A percentile compares a stretch with the other conserved stretches of the same genome.
Evolutionary conservation across 2,113 vertebrate species (phyloP).

Genomic region (Hippocampus comes): DNA sequence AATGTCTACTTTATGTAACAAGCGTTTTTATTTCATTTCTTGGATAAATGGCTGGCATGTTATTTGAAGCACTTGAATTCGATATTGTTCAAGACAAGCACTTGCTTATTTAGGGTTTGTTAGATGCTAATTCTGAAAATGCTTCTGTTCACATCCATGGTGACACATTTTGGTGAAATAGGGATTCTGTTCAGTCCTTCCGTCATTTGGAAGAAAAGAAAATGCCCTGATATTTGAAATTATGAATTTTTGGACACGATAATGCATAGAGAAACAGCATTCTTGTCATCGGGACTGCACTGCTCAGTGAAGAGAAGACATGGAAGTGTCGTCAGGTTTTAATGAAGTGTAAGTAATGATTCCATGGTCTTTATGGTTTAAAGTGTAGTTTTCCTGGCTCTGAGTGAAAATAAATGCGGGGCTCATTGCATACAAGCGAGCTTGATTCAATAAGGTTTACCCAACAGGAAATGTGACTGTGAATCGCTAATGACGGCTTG

Average conservation of each 20-base stretch:
- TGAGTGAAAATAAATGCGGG: constrained; percentile 2
- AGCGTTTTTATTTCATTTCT: too few species aligned
- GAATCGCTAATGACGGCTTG: constrained; percentile 1
- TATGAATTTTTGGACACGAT: neutral
- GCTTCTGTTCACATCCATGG: too few species aligned
- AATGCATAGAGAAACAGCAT: neutral
- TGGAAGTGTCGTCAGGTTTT: neutral
- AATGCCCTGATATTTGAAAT: neutral
- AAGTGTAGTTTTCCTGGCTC: neutral
- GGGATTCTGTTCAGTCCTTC: neutral
- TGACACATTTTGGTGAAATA: neutral
- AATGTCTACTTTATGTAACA: too few species aligned
- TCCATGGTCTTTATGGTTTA: neutral
- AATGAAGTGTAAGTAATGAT: neutral
- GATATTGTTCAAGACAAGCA: too few species aligned
- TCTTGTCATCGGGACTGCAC: neutral
- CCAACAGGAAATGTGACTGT: constrained; percentile 7
- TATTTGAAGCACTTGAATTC: too few species aligned
- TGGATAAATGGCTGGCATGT: too few species aligned
- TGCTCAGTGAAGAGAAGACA: neutral
- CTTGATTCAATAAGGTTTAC: neutral
- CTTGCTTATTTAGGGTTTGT: too few species aligned
- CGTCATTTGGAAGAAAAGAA: neutral
- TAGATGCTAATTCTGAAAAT: too few species aligned
- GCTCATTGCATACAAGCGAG: neutral